These are phyloP conservation scores for Temnothorax ravouxi DNA, from an alignment of 2,888 invertebrate genomes.

Conservation along the genomic window DNA sequence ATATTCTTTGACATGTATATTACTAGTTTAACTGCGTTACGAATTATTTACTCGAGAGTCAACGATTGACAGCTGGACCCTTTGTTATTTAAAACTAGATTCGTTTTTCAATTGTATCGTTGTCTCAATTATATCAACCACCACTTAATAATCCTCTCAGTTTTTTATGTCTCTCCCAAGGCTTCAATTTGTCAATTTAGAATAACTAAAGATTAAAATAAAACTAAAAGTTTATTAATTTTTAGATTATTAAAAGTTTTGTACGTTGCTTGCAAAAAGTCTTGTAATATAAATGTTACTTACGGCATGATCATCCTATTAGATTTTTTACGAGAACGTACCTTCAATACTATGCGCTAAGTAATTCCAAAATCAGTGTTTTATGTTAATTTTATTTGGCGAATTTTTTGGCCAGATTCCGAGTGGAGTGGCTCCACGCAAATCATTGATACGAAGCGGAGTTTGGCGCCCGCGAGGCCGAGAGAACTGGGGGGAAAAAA, in stretches of 20 bases:
- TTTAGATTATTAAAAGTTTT: background rate
- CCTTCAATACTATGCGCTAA: background rate
- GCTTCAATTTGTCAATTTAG: too few species aligned
- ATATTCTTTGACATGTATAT: background rate
- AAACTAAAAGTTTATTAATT: background rate
- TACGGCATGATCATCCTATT: background rate
- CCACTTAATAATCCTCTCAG: too few species aligned
- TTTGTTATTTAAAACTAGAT: too few species aligned
- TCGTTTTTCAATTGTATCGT: too few species aligned
- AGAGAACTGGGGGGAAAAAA: background rate
- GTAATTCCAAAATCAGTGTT: background rate
- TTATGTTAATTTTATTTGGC: conserved; percentile 24
- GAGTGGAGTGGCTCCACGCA: conserved; percentile 21
- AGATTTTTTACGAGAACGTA: background rate
- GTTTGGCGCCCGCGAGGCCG: conserved; percentile 24
- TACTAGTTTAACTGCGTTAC: background rate
- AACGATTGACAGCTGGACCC: too few species aligned
- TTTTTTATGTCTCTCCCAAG: too few species aligned
- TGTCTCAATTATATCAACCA: too few species aligned
- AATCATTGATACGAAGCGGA: conserved; percentile 25
- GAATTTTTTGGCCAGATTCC: conserved; percentile 27
- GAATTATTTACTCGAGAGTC: background rate
- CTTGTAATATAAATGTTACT: background rate
- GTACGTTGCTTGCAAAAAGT: background rate
- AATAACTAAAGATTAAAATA: background rate